A percentile compares a stretch with the other conserved stretches of the same genome.
Conservation (phyloP, 2,888 invertebrate genomes). For the Ferdinandea cuprea region DNA sequence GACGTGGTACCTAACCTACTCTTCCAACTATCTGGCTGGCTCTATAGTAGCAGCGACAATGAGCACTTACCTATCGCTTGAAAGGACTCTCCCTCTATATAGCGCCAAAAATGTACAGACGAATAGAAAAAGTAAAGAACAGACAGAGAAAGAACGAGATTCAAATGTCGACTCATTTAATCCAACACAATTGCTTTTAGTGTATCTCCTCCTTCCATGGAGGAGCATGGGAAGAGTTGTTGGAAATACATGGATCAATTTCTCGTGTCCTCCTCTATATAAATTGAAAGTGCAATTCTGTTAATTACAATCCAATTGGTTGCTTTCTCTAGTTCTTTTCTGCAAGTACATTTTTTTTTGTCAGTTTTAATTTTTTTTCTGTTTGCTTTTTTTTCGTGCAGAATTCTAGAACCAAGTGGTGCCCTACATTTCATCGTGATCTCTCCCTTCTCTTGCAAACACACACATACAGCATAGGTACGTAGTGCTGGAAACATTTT, state of each 20-base stretch:
- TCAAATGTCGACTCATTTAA: constrained; percentile 55
- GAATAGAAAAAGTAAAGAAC: background rate
- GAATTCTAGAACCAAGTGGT: background rate
- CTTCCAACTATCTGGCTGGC: too few relatives aligned
- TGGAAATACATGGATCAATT: constrained; percentile 49
- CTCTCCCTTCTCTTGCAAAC: too few relatives aligned
- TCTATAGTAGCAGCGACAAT: constrained; percentile 33
- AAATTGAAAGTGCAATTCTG: constrained; percentile 67
- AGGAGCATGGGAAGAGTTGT: constrained; percentile 1
- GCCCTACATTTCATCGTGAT: constrained; percentile 37
- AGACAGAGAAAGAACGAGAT: background rate
- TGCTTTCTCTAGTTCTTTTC: constrained; percentile 9
- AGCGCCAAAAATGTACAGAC: constrained; percentile 10
- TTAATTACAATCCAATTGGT: constrained; percentile 71
- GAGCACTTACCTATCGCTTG: constrained; percentile 42
- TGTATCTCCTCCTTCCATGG: constrained; percentile 6
- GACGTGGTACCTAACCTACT: too few relatives aligned
- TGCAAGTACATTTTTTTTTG: background rate
- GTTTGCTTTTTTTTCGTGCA: background rate
- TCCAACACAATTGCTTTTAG: constrained; percentile 46
- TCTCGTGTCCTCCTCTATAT: constrained; percentile 46
- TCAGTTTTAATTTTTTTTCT: background rate
- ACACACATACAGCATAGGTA: background rate
- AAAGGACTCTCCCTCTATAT: constrained; percentile 5
- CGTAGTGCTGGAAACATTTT: background rate